phyloP scores from a whole-genome alignment of 2,113 vertebrate genomes.

The Ctenodactylus gundi region DNA sequence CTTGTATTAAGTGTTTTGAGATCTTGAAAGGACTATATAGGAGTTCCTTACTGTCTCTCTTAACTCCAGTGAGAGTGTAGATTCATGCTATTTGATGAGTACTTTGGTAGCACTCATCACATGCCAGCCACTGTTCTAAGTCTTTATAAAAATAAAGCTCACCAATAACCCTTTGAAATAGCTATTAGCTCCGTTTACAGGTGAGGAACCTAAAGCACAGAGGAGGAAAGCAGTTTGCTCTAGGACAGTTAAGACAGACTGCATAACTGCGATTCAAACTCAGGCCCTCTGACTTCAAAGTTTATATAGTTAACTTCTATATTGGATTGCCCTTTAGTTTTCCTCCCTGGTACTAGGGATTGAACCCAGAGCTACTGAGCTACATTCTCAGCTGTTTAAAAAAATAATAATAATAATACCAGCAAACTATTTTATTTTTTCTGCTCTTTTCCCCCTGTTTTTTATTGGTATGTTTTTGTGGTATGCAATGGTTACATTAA shows the following conservation, averaged over 20 bases:
- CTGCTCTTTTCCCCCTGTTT: too few relatives aligned
- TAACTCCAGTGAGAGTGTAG: background rate
- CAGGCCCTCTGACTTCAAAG: background rate
- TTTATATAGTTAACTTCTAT: background rate
- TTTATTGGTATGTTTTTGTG: too few relatives aligned
- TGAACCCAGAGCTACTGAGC: background rate
- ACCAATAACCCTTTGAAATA: background rate
- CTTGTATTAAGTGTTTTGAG: background rate
- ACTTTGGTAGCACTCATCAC: background rate
- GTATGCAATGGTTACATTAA: too few relatives aligned
- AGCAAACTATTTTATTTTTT: too few relatives aligned
- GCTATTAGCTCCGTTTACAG: background rate
- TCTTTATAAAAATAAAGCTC: constrained; percentile 17
- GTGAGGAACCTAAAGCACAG: constrained; percentile 6
- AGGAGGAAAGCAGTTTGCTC: background rate
- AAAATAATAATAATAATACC: too few relatives aligned
- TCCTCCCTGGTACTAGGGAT: background rate
- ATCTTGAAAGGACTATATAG: constrained; percentile 7
- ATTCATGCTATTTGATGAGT: background rate
- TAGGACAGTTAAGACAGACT: background rate
- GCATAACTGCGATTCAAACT: background rate
- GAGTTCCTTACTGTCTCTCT: constrained; percentile 5
- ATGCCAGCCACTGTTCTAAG: background rate
- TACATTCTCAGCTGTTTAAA: background rate
- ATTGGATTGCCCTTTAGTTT: background rate